Base-by-base conservation (phyloP, 2,797 vertebrate genomes). In the Sebastiscus tertius region DNA sequence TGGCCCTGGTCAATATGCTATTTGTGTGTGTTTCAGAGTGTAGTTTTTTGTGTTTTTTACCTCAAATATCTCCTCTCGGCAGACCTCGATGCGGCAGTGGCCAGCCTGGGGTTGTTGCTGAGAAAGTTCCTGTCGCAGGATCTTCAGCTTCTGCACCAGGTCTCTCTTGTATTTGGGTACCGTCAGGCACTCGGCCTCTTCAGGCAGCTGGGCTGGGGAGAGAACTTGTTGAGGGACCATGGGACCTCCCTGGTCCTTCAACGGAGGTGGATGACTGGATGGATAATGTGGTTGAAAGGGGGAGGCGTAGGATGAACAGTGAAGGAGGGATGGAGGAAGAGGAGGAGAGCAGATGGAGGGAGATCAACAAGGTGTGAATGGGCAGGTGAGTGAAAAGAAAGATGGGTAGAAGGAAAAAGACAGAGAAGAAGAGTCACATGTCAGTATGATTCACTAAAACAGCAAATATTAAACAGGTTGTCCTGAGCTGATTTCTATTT, bases 41-140 rank as follows among this genome's bases (percentile, higher is more conserved):
- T 0, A 5, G 4, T 31, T 16, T 59, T 27, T 29, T 34, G 27
- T 73, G 26, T 29, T 18, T 34, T 33, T 26, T 77, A 99, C 99
- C 98, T 99, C 99, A 93, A 99, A 99, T 89, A 99, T 99, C 93
- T 99, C 99, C 92, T 99, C 98, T 4, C 99, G 97, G 87, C 97
- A 99, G 90, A 99, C 99, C 90, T 99, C 99, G 22, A 99, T 98
- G 60, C 99, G 98, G 81, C 98, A 99, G 81, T 99, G 99, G 39
- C 99, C 98, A 0, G 98, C 98, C 94, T 99, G 98, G 4, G 99
- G 98, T 89, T 99, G 99, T 65, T 99, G 98, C 87, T 99, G 98
- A 6, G 97, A 98, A 49, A 99, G 96, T 80, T 99, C 99, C 89
- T 99, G 98, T 16, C 99, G 89, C 83, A 99, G 94, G 89, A 97